A percentile compares a stretch with the other conserved stretches of the same genome.
Conservation (phyloP, 2,113 vertebrate species). For the Himantopus leucocephalus region DNA sequence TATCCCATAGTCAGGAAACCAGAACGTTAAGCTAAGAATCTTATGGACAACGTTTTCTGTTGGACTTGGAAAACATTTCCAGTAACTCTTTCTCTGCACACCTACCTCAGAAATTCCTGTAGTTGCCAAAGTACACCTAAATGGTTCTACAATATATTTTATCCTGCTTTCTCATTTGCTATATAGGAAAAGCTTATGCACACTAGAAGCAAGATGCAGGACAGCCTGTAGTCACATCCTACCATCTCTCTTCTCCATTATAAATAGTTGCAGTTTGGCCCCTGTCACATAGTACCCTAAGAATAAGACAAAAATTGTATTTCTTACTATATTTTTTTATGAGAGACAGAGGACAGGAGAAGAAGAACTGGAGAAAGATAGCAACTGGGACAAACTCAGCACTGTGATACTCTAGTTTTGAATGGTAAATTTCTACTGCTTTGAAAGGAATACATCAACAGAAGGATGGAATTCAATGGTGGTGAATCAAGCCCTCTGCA, state of each 20-base stretch:
- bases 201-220: neutral
- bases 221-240: neutral
- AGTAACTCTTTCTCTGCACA: neutral
- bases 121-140: neutral
- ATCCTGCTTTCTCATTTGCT: neutral
- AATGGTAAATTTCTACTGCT: neutral
- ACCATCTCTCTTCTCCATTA: neutral
- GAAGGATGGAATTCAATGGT: neutral
- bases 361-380: neutral
- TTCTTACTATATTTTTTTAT: neutral
- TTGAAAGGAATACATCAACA: neutral
- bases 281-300: neutral
- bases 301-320: neutral
- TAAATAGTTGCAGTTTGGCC: neutral
- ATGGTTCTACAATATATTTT: neutral
- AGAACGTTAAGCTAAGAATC: neutral
- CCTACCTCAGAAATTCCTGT: neutral
- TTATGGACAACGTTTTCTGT: neutral
- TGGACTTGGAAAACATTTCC: neutral
- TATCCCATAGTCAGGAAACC: neutral
- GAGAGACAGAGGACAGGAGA: neutral
- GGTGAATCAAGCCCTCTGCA: neutral
- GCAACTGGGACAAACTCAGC: neutral
- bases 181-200: neutral
- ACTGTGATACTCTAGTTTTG: neutral